Conservation (phyloP, 2,888 invertebrate species). For the Acholoe squamosa region DNA sequence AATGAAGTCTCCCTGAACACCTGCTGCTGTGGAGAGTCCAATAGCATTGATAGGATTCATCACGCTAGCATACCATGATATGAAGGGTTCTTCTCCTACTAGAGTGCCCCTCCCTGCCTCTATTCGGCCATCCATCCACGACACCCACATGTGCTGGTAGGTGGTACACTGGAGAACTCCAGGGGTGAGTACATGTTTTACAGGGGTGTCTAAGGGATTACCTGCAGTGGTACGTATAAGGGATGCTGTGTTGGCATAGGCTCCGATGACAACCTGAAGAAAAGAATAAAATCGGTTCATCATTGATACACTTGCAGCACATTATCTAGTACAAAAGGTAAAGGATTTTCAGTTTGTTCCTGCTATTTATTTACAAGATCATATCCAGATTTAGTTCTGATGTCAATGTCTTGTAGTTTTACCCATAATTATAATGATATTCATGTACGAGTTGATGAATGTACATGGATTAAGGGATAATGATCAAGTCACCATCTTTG, state of each 20-base stretch:
- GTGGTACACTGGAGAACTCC: neutral
- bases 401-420: too few species aligned
- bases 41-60: neutral
- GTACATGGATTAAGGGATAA: too few species aligned
- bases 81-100: conserved; percentile 34
- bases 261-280: conserved; percentile 26
- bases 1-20: neutral
- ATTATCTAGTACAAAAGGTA: too few species aligned
- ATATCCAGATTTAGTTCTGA: too few species aligned
- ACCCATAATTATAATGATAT: too few species aligned
- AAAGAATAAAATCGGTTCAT: neutral
- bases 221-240: neutral
- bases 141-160: conserved; percentile 48
- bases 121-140: neutral
- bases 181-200: neutral
- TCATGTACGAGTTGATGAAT: too few species aligned
- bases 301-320: too few species aligned
- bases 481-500: too few species aligned
- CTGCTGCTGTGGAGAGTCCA: neutral
- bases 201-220: neutral
- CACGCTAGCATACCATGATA: neutral
- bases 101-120: neutral
- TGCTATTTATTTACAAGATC: too few species aligned
- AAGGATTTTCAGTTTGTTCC: too few species aligned
- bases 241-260: neutral